phyloP scores from a whole-genome alignment of 2,888 invertebrate genomes.

The Volucella zonaria region DNA sequence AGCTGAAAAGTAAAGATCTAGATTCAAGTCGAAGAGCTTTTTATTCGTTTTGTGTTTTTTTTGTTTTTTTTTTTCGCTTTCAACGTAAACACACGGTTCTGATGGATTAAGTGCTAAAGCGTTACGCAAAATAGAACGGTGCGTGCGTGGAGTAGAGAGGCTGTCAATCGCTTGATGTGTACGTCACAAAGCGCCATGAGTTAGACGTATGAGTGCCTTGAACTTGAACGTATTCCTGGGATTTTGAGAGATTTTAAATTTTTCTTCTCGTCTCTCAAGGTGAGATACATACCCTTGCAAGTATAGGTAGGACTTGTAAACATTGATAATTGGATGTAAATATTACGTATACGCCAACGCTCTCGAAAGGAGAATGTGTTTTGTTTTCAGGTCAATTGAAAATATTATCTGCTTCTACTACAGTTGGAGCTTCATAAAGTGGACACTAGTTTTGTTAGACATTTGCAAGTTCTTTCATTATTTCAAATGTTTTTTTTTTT shows the following conservation, averaged over 20 bases:
- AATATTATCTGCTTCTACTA: background rate
- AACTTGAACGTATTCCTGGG: conserved; percentile 48
- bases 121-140: conserved; percentile 44
- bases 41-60: conserved; percentile 42
- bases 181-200: conserved; percentile 20
- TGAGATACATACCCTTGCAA: no score
- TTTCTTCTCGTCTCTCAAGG: background rate
- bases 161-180: conserved; percentile 15
- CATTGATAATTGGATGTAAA: conserved; percentile 58
- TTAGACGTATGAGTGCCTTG: conserved; percentile 55
- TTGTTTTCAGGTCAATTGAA: conserved; percentile 43
- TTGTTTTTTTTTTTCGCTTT: conserved; percentile 27
- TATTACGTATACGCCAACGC: conserved; percentile 68
- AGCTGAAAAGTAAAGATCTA: conserved; percentile 59
- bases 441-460: conserved; percentile 2
- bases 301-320: conserved; percentile 25
- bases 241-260: conserved; percentile 23
- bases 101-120: conserved; percentile 44
- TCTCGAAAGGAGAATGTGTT: conserved; percentile 15
- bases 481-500: no score
- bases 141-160: conserved; percentile 39
- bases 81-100: conserved; percentile 29
- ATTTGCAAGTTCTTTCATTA: background rate
- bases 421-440: conserved; percentile 22
- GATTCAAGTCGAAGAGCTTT: conserved; percentile 57